phyloP scores from a whole-genome alignment of 1,140 invertebrate genomes.

The Brachionus koreanus region DNA sequence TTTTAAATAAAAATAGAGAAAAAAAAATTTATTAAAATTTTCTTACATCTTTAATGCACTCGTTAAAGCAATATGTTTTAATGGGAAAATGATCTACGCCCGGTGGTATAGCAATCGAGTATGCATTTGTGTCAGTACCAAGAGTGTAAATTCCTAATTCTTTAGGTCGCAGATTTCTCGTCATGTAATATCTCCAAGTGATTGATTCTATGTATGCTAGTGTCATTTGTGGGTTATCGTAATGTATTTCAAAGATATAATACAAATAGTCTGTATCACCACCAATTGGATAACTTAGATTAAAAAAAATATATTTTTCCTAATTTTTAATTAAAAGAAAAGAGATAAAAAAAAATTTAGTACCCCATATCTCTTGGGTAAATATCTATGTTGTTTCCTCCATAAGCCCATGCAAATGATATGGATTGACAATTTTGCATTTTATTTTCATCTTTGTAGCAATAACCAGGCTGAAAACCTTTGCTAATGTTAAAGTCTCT shows the following conservation, averaged over 20 bases:
- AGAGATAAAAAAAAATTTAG: background rate
- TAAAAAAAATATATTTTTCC: background rate
- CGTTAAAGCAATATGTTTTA: constrained; percentile 81
- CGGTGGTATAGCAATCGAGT: constrained; percentile 86
- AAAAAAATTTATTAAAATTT: background rate
- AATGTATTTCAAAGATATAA: constrained; percentile 41
- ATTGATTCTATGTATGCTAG: background rate
- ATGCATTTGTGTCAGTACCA: background rate
- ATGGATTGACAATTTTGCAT: background rate
- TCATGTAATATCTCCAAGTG: constrained; percentile 2
- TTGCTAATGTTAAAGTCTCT: background rate
- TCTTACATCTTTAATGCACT: constrained; percentile 70
- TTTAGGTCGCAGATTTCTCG: background rate
- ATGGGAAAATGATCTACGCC: constrained; percentile 69
- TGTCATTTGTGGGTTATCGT: constrained; percentile 1
- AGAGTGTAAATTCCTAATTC: constrained; percentile 24
- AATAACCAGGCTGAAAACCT: background rate
- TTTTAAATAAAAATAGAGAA: background rate
- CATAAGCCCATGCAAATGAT: constrained; percentile 14
- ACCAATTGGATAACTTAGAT: constrained; percentile 40
- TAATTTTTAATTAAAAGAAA: background rate
- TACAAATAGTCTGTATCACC: background rate
- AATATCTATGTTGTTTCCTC: background rate
- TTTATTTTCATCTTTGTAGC: background rate
- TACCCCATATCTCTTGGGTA: constrained; percentile 33